Evolutionary conservation across 2,888 invertebrate genomes (phyloP).

Genomic region (Antheraea yamamai): DNA sequence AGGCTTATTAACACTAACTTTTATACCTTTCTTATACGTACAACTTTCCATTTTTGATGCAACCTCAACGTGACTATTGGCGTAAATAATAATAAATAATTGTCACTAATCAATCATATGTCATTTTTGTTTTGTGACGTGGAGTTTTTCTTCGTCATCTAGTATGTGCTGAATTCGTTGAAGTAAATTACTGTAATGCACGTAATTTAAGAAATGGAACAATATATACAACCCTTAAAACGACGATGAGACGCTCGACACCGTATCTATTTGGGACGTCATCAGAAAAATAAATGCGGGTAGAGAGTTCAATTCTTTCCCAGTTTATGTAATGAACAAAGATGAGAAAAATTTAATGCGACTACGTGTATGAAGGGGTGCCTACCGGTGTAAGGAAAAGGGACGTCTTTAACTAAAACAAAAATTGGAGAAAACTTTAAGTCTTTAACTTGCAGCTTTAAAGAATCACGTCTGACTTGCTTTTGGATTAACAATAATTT

Average conservation of each 20-base stretch:
- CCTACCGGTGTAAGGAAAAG: too few relatives aligned
- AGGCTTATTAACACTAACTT: background rate
- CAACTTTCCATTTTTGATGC: background rate
- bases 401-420: too few relatives aligned
- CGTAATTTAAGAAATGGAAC: background rate
- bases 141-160: background rate
- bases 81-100: background rate
- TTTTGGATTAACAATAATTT: too few relatives aligned
- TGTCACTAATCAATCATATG: background rate
- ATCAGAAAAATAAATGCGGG: background rate
- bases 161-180: background rate
- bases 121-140: background rate
- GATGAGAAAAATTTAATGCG: background rate
- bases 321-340: background rate
- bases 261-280: background rate
- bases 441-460: too few relatives aligned
- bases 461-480: too few relatives aligned
- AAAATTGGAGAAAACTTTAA: too few relatives aligned
- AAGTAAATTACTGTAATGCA: background rate
- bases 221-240: background rate
- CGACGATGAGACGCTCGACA: background rate
- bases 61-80: background rate
- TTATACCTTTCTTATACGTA: background rate
- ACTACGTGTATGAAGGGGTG: too few relatives aligned
- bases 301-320: background rate